These are phyloP conservation scores for Sialis fuliginosa DNA, from an alignment of 2,888 invertebrate genomes.

Conservation along the genomic window DNA sequence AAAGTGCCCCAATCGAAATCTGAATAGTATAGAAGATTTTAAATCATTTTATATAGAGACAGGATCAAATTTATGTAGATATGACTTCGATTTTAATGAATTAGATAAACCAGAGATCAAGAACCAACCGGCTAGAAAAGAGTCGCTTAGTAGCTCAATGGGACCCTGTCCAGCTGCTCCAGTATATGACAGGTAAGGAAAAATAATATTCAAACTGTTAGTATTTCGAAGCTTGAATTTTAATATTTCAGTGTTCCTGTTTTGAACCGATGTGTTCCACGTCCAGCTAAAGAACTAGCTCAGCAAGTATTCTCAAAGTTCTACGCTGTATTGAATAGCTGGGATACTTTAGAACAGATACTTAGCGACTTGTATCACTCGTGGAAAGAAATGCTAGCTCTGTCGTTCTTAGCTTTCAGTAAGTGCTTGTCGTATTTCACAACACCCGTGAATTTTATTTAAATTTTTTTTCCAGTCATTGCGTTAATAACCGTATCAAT, in stretches of 20 bases:
- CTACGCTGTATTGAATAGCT: slow-evolving; percentile 67
- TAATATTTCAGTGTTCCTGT: slow-evolving; percentile 44
- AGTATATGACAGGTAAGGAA: slow-evolving; percentile 54
- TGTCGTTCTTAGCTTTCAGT: slow-evolving; percentile 70
- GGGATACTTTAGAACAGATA: slow-evolving; percentile 78
- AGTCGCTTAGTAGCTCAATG: slow-evolving; percentile 25
- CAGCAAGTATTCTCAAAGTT: slow-evolving; percentile 47
- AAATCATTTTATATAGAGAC: slow-evolving; percentile 53
- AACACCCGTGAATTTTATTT: slow-evolving; percentile 3
- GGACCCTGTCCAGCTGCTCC: slow-evolving; percentile 70
- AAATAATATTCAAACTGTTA: slow-evolving; percentile 1
- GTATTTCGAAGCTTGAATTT: not conserved
- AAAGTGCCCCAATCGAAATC: slow-evolving; percentile 55
- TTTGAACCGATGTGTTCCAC: slow-evolving; percentile 76
- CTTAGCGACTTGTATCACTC: slow-evolving; percentile 74
- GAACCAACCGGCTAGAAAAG: slow-evolving; percentile 14
- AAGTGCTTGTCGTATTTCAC: slow-evolving; percentile 21
- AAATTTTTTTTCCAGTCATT: slow-evolving; percentile 41
- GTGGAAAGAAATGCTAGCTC: slow-evolving; percentile 69
- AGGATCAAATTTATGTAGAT: slow-evolving; percentile 61
- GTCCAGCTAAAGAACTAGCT: slow-evolving; percentile 44
- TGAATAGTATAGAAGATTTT: slow-evolving; percentile 47
- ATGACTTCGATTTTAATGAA: slow-evolving; percentile 41
- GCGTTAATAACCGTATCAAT: slow-evolving; percentile 69
- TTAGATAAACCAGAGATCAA: slow-evolving; percentile 24